A percentile compares a stretch with the other conserved stretches of the same genome.
Evolutionary conservation across 1,140 invertebrate genomes (phyloP).

Genomic region (Linepithema humile): DNA sequence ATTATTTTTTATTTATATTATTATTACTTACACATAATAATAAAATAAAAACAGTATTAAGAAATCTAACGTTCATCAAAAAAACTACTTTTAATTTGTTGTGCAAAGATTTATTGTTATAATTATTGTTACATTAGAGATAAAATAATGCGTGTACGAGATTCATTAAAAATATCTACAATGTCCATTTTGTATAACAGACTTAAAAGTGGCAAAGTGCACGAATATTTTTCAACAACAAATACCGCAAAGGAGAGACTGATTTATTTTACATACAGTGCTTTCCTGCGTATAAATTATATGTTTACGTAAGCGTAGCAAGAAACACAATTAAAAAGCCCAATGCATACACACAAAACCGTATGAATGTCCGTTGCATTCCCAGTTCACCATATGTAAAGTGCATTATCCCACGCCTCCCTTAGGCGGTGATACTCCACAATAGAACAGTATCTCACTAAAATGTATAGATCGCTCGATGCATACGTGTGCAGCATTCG

Average conservation of each 20-base stretch:
- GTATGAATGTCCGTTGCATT: conserved; percentile 80
- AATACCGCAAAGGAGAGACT: too few species aligned
- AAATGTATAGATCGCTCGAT: conserved; percentile 53
- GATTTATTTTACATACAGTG: too few species aligned
- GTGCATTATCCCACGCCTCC: conserved; percentile 56
- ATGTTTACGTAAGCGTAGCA: background rate
- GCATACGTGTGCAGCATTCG: conserved; percentile 68
- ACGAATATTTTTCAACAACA: too few species aligned
- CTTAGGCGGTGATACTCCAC: conserved; percentile 46
- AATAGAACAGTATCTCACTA: conserved; percentile 54
- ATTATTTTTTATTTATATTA: conserved; percentile 1
- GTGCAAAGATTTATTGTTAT: too few species aligned
- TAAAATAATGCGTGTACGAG: too few species aligned
- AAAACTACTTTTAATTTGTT: too few species aligned
- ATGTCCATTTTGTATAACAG: too few species aligned
- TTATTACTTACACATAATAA: background rate
- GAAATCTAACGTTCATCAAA: too few species aligned
- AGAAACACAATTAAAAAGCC: background rate
- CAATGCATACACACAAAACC: conserved; percentile 45
- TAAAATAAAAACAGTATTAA: background rate
- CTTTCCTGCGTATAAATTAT: too few species aligned
- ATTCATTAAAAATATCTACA: too few species aligned
- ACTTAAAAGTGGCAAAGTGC: too few species aligned
- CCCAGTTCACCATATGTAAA: conserved; percentile 31
- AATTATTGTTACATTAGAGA: too few species aligned